Evolutionary conservation across 2,797 vertebrate species (phyloP), one percentile per base, ranked within the genome.

Genomic region (Peromyscus eremicus): DNA sequence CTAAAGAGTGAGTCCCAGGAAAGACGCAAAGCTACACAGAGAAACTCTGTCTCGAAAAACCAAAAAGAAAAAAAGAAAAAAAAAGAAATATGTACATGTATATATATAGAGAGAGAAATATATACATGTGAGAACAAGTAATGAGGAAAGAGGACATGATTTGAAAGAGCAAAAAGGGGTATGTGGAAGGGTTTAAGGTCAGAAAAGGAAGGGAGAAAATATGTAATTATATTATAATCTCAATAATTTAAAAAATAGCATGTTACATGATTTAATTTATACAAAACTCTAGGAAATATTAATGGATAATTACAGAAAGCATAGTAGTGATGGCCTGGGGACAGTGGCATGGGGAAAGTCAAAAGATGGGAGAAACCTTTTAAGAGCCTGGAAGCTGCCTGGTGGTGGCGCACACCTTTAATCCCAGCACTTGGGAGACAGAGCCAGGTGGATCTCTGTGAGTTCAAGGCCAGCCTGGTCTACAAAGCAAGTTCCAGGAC

Each of bases 231-330:
- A 68, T 68, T 68, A n/a, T 60, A 27, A 81, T 81, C 55, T 81
- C 55, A 37, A 37, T 55, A 37, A 37, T 55, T 55, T 13, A 55
- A 57, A 70, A 57, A 60, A 60, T 27, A 25, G 21, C n/a, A 70
- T 34, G 14, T 17, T 84, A 6, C 40, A 57, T 90, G n/a, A 83
- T 68, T 94, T 32, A 9, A 87, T 37, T 92, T 92, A 71, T 21
- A 89, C 43, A 49, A 85, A 88, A 57, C 84, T 81, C 66, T 62
- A 88, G 71, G 32, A 91, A 88, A 66, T 64, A n/a, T 17, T 87
- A 90, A 80, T 82, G 60, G n/a, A 64, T 32, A 70, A 64, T 8
- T 16, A 85, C 34, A 94, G 37, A 94, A 97, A 94, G 17, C 37
- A 81, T n/a, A 62, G 55, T 40, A 49, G 21, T 29, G 7, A 14